These are phyloP conservation scores for Moxostoma hubbsi DNA, from an alignment of 2,797 vertebrate genomes.

Conservation along the genomic window DNA sequence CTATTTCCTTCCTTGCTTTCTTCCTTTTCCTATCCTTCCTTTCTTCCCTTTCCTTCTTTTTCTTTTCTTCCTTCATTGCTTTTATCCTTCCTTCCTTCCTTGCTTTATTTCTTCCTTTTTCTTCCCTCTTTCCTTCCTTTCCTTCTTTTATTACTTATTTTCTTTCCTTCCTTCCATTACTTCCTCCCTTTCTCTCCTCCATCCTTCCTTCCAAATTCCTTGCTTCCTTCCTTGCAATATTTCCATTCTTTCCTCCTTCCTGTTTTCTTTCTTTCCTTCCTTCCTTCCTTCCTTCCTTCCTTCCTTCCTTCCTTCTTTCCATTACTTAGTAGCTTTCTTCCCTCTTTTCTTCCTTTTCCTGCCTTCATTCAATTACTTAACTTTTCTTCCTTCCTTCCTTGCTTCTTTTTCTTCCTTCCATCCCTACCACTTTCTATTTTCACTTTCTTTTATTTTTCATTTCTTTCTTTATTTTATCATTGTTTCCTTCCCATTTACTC, in stretches of 20 bases:
- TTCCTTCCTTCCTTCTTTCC: too few relatives aligned
- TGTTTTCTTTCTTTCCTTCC: too few relatives aligned
- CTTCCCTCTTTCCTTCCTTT: not conserved
- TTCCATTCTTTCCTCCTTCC: not conserved
- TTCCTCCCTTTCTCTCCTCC: not conserved
- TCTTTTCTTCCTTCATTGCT: too few relatives aligned
- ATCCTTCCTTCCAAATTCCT: not conserved
- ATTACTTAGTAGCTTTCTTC: too few relatives aligned
- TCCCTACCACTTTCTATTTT: conserved; percentile 18
- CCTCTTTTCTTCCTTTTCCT: too few relatives aligned
- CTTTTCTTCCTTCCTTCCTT: not conserved
- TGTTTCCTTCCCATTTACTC: not conserved
- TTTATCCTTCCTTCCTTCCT: not conserved
- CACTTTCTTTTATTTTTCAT: not conserved
- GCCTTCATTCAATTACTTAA: not conserved
- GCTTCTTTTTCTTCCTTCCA: not conserved
- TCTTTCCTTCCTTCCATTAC: not conserved
- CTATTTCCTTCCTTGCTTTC: not conserved
- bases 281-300: not conserved
- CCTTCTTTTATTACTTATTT: not conserved
- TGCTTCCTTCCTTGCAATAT: not conserved
- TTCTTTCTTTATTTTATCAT: not conserved
- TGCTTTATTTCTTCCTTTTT: not conserved
- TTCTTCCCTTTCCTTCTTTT: too few relatives aligned
- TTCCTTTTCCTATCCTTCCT: not conserved